Base-by-base conservation (phyloP, 1,140 invertebrate species). In the Brachionus calyciflorus region DNA sequence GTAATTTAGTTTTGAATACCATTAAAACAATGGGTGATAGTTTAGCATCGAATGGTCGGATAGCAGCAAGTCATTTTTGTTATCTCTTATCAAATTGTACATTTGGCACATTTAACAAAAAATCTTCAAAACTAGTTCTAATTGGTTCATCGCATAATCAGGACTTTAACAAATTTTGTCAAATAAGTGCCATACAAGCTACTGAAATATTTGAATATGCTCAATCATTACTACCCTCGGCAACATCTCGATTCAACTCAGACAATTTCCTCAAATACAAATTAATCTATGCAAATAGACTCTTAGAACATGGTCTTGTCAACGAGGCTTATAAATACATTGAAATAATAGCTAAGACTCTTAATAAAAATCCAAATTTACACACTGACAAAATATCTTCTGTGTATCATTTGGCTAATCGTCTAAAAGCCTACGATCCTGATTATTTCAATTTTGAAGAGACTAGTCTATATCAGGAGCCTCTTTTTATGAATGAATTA, bases 141-240 rank as follows among this genome's bases (percentile, higher is more conserved):
- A 88, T 96, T 76, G 91, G 92, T 53, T 88, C 91, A 40, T 84
- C 80, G 79, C 85, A 86, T 77, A 82, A 80, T 78, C 78, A 83
- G 41, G 80, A 83, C 3, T 81, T 86, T 75, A 78, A 81, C 30
- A 87, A 90, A 78, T 92, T 94, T 84, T 89, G 90, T 10, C 90
- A 88, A 37, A 90, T 90, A 81, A 89, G 92, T 82, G 92, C 93
- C 3, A 91, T 96, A 60, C 92, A 95, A 85, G 90, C 93, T 82
- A 96, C 93, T 0, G 93, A 96, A 85, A 91, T 96, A 65, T 96
- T 94, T 83, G 94, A 96, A 84, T 97, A 93, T 84, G 93, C 93
- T 0, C 89, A 91, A 53, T 90, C 90, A 78, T 37, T 37, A 9
- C 87, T 96, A 33, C 83, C 89, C 78, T 90, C 91, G 80, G 88